Conservation (phyloP, 2,888 invertebrate genomes). For the Liposcelis brunnea region DNA sequence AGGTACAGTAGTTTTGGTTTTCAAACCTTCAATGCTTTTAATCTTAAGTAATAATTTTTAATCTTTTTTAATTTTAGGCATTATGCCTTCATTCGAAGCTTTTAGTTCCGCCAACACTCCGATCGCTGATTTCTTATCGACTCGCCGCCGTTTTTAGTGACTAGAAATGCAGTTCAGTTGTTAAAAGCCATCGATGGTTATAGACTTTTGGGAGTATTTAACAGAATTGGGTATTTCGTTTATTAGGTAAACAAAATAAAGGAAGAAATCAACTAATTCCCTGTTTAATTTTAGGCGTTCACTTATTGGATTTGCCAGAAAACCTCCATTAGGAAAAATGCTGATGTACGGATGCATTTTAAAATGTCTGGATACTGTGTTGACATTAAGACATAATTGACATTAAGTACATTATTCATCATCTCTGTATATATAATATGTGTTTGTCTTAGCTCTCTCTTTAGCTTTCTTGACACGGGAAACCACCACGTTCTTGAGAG, state of each 20-base stretch:
- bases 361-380: constrained; percentile 81
- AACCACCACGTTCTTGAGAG: no score
- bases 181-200: constrained; percentile 58
- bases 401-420: no score
- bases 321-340: constrained; percentile 84
- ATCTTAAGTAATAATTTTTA: no score
- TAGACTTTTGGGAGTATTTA: constrained; percentile 69
- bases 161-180: constrained; percentile 51
- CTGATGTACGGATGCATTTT: constrained; percentile 75
- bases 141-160: constrained; percentile 62
- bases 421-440: no score
- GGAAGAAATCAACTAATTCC: not conserved
- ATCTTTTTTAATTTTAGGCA: constrained; percentile 34
- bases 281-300: constrained; percentile 21
- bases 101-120: constrained; percentile 55
- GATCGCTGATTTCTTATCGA: constrained; percentile 75
- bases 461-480: no score
- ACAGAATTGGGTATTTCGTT: constrained; percentile 58
- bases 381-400: no score
- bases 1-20: no score
- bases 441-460: no score
- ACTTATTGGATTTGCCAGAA: constrained; percentile 84
- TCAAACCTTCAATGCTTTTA: no score
- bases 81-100: constrained; percentile 74
- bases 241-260: no score